phyloP scores from a whole-genome alignment of 2,797 vertebrate species.

The Heteromormyrus szaboi region DNA sequence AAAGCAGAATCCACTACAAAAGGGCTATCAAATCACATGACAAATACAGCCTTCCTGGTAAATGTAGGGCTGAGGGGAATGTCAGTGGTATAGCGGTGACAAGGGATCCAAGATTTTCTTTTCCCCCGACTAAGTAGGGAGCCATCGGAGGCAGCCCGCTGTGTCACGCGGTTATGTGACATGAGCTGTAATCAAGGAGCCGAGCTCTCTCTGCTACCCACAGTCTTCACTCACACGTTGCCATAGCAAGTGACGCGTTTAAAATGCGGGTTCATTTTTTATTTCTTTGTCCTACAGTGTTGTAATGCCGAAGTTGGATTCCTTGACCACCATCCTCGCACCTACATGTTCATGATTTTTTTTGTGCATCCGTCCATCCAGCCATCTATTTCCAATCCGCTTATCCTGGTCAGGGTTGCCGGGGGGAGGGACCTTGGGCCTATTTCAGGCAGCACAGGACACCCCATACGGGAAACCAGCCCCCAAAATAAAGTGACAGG shows the following conservation, averaged over 20 bases:
- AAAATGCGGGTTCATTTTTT: background rate
- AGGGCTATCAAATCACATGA: background rate
- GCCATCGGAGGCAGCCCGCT: background rate
- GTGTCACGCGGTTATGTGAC: background rate
- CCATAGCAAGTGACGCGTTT: background rate
- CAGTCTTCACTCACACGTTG: background rate
- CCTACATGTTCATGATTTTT: background rate
- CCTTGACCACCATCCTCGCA: background rate
- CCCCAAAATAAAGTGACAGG: background rate
- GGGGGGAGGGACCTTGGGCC: background rate
- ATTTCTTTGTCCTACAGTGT: background rate
- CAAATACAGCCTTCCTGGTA: background rate
- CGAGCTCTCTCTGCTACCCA: background rate
- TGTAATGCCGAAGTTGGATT: no score
- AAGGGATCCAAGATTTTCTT: background rate
- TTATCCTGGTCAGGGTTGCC: background rate
- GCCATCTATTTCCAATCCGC: background rate
- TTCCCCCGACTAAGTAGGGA: background rate
- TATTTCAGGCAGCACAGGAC: background rate
- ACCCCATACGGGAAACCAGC: background rate
- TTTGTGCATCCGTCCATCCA: background rate
- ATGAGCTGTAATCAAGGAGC: background rate
- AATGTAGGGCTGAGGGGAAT: background rate
- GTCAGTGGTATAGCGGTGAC: background rate
- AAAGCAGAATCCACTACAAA: background rate